Base-by-base conservation (phyloP, 2,888 invertebrate species). In the Caenorhabditis angaria region DNA sequence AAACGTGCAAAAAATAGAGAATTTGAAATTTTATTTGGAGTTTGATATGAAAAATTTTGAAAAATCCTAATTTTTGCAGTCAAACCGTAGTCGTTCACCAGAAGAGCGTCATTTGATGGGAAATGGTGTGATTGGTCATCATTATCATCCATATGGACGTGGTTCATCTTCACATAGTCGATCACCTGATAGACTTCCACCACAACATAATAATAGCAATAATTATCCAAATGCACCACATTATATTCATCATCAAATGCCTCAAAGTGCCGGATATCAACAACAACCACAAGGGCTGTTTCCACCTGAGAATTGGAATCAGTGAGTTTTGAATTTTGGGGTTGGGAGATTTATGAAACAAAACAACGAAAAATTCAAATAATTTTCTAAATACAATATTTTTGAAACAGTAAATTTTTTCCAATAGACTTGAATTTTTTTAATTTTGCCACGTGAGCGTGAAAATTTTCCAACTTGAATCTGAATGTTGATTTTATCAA, bases 91-190 rank as follows among this genome's bases (percentile, higher is more conserved):
- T 64, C 64, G 72, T 24, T 72, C 72, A 18, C 72, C 72, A 8
- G 72, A 72, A 50, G 72, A 66, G 55, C 10, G 63, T 60, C 56
- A 25, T 35, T 47, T 56, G 29, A 71, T 71, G 65, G 59, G 61
- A n/a, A 65, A 62, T 58, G 65, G 60, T 32, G 63, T 55, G 12
- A 63, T 65, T 24, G 70, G 70, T 1, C 69, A 69, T 1, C 61
- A 61, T 27, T 65, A 72, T 48, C 80, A 80, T 59, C 80, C 78
- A 59, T 80, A 82, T 69, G 80, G 80, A 6, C 78, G 80, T 60
- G 66, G 78, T 57, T 24, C 53, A 22, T 24, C 73, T 24, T 61
- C 65, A 5, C 70, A 67, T 28, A 69, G 72, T 8, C 50, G 70
- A 47, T 76, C 76, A n/a, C 78, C 77, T 1, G 82, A 82, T 35